phyloP scores from a whole-genome alignment of 2,888 invertebrate species.

The Lithophane leautieri region DNA sequence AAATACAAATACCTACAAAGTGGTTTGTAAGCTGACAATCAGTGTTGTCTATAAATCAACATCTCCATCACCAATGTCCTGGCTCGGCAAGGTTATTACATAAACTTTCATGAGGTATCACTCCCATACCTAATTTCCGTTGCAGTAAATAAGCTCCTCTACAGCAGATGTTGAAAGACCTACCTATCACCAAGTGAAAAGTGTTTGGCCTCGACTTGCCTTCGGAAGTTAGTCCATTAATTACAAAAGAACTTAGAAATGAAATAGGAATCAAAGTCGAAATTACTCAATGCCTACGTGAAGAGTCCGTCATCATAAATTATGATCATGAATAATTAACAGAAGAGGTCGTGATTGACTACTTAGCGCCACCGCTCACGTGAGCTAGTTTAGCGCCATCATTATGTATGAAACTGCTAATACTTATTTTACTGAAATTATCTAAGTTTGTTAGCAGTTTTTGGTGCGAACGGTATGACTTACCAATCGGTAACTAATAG shows the following conservation, averaged over 20 bases:
- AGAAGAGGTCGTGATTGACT: constrained; percentile 44
- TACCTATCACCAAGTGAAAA: neutral
- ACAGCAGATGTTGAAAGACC: neutral
- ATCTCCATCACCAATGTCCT: neutral
- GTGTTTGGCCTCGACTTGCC: neutral
- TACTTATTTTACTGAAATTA: constrained; percentile 31
- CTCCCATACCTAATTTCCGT: neutral
- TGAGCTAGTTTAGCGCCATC: constrained; percentile 43
- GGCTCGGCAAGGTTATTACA: neutral
- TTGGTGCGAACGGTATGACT: neutral
- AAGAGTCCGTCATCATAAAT: constrained; percentile 43
- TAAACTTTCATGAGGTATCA: neutral
- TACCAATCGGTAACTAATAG: neutral
- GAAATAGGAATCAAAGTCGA: neutral
- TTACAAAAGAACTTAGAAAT: neutral
- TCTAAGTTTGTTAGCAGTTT: constrained; percentile 20
- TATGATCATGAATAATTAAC: constrained; percentile 60
- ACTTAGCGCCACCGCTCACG: constrained; percentile 51
- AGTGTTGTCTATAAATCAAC: neutral
- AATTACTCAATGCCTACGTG: neutral
- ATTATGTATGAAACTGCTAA: constrained; percentile 35
- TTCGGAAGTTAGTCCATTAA: neutral
- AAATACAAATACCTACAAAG: too few species aligned
- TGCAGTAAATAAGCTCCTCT: neutral
- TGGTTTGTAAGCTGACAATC: neutral